These are phyloP conservation scores for Lepisosteus oculatus DNA, from an alignment of 2,113 vertebrate species.

Conservation along the genomic window DNA sequence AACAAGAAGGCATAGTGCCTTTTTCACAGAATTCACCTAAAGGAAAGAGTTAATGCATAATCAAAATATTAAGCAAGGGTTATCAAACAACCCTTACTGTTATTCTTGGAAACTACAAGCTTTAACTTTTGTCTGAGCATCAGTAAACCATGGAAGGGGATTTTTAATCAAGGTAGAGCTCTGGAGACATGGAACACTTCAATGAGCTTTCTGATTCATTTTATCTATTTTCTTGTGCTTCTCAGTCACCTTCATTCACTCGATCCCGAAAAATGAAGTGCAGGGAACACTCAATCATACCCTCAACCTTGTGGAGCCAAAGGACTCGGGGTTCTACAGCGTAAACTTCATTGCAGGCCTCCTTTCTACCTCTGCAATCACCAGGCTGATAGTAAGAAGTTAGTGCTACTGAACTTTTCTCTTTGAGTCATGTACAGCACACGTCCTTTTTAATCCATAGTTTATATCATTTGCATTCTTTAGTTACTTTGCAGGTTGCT, in stretches of 20 bases:
- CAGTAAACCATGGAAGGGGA: too few relatives aligned
- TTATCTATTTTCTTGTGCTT: conserved; percentile 19
- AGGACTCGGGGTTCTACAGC: conserved; percentile 75
- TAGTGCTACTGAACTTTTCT: conserved; percentile 43
- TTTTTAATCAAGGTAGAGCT: too few relatives aligned
- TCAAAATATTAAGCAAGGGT: too few relatives aligned
- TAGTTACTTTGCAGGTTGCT: neutral
- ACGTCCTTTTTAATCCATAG: too few relatives aligned
- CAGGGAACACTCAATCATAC: conserved; percentile 58
- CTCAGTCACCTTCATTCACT: conserved; percentile 70
- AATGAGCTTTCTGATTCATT: too few relatives aligned
- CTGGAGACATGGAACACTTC: too few relatives aligned
- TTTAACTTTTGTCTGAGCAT: too few relatives aligned
- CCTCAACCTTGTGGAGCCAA: conserved; percentile 48
- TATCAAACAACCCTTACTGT: too few relatives aligned
- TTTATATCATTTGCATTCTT: neutral
- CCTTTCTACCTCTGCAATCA: conserved; percentile 71
- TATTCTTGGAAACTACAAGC: too few relatives aligned
- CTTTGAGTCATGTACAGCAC: neutral
- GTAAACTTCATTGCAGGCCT: conserved; percentile 78
- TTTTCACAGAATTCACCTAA: too few relatives aligned
- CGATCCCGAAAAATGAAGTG: conserved; percentile 72
- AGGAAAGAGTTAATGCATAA: too few relatives aligned
- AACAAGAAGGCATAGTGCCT: too few relatives aligned
- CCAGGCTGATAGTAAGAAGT: conserved; percentile 82